These are phyloP conservation scores for Liodrosophila aerea DNA, from an alignment of 2,888 invertebrate genomes.

Conservation along the genomic window DNA sequence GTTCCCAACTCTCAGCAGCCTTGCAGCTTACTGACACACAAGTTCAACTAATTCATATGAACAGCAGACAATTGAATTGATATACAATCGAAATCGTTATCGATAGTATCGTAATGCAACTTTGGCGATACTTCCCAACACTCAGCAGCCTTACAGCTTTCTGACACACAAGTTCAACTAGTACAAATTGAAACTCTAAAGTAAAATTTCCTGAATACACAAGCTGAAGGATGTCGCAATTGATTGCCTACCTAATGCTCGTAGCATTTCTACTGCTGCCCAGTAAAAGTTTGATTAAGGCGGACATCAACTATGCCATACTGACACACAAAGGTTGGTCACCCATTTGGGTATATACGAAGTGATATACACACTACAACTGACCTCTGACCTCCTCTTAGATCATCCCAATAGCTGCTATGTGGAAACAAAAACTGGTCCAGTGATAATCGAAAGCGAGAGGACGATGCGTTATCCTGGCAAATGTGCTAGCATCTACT, in stretches of 20 bases:
- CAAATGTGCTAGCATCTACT: constrained; percentile 44
- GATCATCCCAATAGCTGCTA: constrained; percentile 44
- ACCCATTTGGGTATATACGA: neutral
- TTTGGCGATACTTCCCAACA: too few relatives aligned
- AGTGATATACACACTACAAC: neutral
- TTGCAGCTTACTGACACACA: too few relatives aligned
- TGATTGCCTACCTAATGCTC: constrained; percentile 12
- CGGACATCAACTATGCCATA: constrained; percentile 20
- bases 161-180: constrained; percentile 23
- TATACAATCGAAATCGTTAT: too few relatives aligned
- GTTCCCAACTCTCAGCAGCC: too few relatives aligned
- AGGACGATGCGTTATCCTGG: constrained; percentile 37
- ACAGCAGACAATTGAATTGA: neutral
- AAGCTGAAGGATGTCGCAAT: constrained; percentile 33
- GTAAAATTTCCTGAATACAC: constrained; percentile 50
- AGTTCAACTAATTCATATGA: too few relatives aligned
- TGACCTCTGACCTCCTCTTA: constrained; percentile 1
- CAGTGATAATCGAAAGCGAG: constrained; percentile 21
- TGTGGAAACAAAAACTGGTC: constrained; percentile 10
- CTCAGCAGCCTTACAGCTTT: constrained; percentile 35
- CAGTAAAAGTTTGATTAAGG: neutral
- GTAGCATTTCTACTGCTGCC: constrained; percentile 11
- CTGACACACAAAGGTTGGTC: constrained; percentile 23
- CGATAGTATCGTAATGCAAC: too few relatives aligned
- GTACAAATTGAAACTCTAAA: constrained; percentile 53